Conservation (phyloP, 2,888 invertebrate genomes). For the Carterocephalus palaemon region DNA sequence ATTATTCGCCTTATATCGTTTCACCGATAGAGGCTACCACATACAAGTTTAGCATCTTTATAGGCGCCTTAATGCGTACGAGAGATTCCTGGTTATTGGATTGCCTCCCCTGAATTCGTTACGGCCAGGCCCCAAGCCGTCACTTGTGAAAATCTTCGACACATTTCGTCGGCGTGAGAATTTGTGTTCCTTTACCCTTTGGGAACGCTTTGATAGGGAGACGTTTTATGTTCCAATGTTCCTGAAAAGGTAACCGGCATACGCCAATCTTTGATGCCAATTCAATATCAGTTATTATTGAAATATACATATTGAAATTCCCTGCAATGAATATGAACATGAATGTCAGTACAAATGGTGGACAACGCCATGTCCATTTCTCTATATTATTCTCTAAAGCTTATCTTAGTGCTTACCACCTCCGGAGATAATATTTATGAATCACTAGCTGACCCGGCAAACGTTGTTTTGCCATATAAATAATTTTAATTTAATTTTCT, state of each 20-base stretch:
- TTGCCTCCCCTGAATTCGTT: conserved; percentile 31
- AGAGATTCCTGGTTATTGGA: conserved; percentile 28
- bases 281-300: conserved; percentile 2
- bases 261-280: conserved; percentile 12
- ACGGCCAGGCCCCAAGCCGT: conserved; percentile 26
- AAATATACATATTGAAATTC: neutral
- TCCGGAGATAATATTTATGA: too few species aligned
- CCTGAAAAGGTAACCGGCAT: conserved; percentile 15
- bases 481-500: too few species aligned
- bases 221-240: conserved; percentile 20
- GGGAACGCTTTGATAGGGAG: conserved; percentile 15
- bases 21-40: conserved; percentile 14
- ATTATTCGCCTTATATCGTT: conserved; percentile 14
- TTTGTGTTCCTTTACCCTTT: conserved; percentile 20
- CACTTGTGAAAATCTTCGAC: conserved; percentile 24
- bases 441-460: too few species aligned
- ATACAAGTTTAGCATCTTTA: conserved; percentile 24
- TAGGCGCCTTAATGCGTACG: conserved; percentile 19
- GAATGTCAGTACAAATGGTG: too few species aligned
- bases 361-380: too few species aligned
- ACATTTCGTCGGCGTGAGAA: conserved; percentile 19
- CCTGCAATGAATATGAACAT: too few species aligned
- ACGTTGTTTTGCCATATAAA: too few species aligned
- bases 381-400: too few species aligned
- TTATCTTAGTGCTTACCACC: too few species aligned